Evolutionary conservation across 2,113 vertebrate genomes (phyloP).

Genomic region (Numenius arquata): DNA sequence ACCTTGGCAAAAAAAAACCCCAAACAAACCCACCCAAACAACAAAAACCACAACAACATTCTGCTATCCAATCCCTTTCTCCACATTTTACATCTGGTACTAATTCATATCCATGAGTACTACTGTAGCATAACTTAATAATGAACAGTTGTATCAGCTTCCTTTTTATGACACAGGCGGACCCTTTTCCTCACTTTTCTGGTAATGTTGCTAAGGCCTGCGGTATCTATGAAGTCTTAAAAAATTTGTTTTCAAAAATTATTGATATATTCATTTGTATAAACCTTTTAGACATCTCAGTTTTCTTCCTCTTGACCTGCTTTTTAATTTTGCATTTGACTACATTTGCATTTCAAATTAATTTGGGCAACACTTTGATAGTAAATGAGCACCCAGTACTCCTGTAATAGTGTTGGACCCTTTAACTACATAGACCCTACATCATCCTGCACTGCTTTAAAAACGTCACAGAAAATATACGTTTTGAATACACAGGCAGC

Average conservation of each 20-base stretch:
- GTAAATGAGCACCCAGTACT: not conserved
- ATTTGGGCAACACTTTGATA: not conserved
- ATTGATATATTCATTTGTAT: not conserved
- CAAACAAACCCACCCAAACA: not conserved
- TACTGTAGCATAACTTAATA: not conserved
- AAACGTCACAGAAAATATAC: not conserved
- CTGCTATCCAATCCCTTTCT: not conserved
- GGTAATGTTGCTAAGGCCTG: not conserved
- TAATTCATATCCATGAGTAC: not conserved
- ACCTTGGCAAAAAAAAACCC: not conserved
- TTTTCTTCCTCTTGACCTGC: not conserved
- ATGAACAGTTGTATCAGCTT: not conserved
- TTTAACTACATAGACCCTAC: not conserved
- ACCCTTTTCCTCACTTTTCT: not conserved
- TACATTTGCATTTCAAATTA: not conserved
- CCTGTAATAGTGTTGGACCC: not conserved
- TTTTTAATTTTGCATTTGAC: not conserved
- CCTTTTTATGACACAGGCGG: not conserved
- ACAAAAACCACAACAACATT: not conserved
- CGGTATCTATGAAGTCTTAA: not conserved
- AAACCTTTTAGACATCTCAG: not conserved
- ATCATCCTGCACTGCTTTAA: not conserved
- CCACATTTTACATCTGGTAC: not conserved
- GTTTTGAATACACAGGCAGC: not conserved
- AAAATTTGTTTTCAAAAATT: not conserved